phyloP scores from a whole-genome alignment of 1,140 invertebrate species.

The Tetragnatha versicolor region DNA sequence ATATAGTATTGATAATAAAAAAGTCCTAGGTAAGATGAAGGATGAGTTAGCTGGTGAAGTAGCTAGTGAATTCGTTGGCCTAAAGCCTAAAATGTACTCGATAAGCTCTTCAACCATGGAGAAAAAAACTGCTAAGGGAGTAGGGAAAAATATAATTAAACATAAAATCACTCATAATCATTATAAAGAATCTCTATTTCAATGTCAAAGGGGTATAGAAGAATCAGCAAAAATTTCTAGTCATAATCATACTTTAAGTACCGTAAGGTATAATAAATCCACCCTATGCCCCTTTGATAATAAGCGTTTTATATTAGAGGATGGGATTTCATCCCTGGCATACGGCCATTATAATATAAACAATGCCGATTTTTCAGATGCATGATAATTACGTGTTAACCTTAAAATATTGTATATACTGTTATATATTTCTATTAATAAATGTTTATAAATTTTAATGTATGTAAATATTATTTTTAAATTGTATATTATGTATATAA shows the following conservation, averaged over 20 bases:
- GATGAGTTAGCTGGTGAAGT: slow-evolving; percentile 64
- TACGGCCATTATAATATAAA: not conserved
- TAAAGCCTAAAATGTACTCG: slow-evolving; percentile 62
- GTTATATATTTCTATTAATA: too few relatives aligned
- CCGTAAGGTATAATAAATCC: not conserved
- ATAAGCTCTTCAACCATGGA: too few relatives aligned
- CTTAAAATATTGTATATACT: too few relatives aligned
- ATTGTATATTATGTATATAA: not conserved
- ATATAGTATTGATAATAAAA: slow-evolving; percentile 63
- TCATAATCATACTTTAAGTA: not conserved
- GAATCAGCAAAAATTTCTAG: not conserved
- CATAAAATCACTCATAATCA: not conserved
- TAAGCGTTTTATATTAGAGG: not conserved
- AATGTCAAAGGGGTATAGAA: not conserved
- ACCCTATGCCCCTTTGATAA: not conserved
- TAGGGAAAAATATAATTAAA: not conserved
- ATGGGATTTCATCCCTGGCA: not conserved
- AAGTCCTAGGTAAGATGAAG: slow-evolving; percentile 67
- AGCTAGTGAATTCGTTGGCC: slow-evolving; percentile 63
- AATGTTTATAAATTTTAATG: too few relatives aligned
- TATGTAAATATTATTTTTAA: too few relatives aligned
- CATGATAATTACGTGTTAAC: too few relatives aligned
- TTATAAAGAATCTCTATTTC: not conserved
- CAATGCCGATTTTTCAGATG: too few relatives aligned
- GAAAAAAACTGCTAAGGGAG: not conserved